Conservation (phyloP, 2,113 vertebrate genomes). For the Rhinopomastus cyanomelas region DNA sequence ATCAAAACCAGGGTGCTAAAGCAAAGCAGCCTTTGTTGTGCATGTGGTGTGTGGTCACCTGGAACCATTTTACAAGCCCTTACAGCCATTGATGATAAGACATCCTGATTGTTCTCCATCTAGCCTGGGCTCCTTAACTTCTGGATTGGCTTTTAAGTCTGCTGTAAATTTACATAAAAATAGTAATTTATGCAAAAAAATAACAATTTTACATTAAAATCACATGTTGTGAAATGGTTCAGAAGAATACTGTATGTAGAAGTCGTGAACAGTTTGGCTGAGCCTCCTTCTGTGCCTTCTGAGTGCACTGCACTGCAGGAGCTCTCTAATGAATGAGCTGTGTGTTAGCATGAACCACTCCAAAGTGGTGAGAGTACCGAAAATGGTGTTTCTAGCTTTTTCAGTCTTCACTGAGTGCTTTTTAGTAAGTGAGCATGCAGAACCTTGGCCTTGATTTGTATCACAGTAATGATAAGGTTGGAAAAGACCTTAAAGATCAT, state of each 20-base stretch:
- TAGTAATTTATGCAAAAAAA: too few species aligned
- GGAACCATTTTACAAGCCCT: neutral
- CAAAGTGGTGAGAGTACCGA: neutral
- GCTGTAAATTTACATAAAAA: too few species aligned
- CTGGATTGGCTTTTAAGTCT: neutral
- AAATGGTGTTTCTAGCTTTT: neutral
- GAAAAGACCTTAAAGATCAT: too few species aligned
- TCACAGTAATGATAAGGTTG: too few species aligned
- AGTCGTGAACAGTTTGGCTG: neutral
- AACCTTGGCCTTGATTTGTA: neutral
- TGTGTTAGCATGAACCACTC: neutral
- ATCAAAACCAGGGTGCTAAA: fast-evolving
- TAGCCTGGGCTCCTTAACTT: neutral
- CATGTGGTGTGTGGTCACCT: fast-evolving
- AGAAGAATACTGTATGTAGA: neutral
- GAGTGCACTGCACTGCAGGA: fast-evolving
- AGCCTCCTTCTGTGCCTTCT: neutral
- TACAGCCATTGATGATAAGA: fast-evolving
- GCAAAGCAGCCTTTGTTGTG: neutral
- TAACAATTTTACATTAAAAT: too few species aligned
- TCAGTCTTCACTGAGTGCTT: neutral
- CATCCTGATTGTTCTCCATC: neutral
- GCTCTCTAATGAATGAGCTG: neutral
- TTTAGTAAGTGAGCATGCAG: fast-evolving
- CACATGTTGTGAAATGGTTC: too few species aligned